These are phyloP conservation scores for Neomicropteryx cornuta DNA, from an alignment of 1,140 invertebrate species.

Conservation along the genomic window DNA sequence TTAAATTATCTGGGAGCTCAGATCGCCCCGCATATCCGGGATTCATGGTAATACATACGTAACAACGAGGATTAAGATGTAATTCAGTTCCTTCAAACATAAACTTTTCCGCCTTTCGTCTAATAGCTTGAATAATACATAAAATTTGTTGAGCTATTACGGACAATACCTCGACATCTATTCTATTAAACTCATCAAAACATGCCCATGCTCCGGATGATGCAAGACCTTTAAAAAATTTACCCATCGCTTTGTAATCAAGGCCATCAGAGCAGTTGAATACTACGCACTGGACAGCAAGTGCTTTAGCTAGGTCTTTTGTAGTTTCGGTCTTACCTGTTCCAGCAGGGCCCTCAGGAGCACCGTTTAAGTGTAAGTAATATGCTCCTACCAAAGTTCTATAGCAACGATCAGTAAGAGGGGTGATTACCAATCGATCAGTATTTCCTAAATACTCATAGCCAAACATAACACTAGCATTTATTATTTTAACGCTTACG, in stretches of 20 bases:
- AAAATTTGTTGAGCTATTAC: constrained; percentile 73
- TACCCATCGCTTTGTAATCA: constrained; percentile 78
- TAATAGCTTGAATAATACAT: constrained; percentile 57
- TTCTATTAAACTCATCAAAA: constrained; percentile 78
- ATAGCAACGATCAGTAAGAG: constrained; percentile 71
- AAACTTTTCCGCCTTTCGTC: constrained; percentile 49
- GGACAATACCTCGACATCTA: constrained; percentile 73
- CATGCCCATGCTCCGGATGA: constrained; percentile 78
- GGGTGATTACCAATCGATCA: constrained; percentile 61
- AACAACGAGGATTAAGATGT: constrained; percentile 65
- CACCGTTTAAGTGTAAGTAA: constrained; percentile 67
- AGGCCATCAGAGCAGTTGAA: constrained; percentile 76
- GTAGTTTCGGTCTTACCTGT: constrained; percentile 87
- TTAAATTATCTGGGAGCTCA: constrained; percentile 62
- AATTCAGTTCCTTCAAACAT: constrained; percentile 76
- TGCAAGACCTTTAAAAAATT: constrained; percentile 65
- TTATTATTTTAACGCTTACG: constrained; percentile 67
- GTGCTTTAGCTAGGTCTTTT: constrained; percentile 70
- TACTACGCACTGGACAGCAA: constrained; percentile 73
- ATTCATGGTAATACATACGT: constrained; percentile 77
- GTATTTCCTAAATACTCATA: constrained; percentile 78
- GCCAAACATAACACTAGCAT: constrained; percentile 64
- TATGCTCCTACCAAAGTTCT: constrained; percentile 71
- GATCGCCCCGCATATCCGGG: constrained; percentile 74
- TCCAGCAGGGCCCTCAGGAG: constrained; percentile 71